These are phyloP conservation scores for Thymelicus lineola DNA, from an alignment of 2,888 invertebrate species.

Conservation along the genomic window DNA sequence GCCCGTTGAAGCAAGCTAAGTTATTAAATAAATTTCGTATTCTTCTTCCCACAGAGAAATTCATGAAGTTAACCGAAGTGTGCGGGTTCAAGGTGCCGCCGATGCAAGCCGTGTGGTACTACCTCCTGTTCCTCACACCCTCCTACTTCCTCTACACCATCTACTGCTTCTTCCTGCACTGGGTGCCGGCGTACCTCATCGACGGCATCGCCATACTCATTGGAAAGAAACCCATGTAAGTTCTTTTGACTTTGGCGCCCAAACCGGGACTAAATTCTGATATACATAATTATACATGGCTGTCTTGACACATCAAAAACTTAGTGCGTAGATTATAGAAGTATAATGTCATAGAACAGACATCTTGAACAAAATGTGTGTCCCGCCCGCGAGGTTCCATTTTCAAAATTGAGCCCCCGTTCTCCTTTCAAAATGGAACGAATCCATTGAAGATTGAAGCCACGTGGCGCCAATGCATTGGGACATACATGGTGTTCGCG, in stretches of 20 bases:
- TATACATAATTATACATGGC: too few relatives aligned
- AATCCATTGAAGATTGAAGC: too few relatives aligned
- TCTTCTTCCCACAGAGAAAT: conserved; percentile 69
- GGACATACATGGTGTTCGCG: too few relatives aligned
- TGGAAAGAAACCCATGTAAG: conserved; percentile 88
- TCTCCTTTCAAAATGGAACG: too few relatives aligned
- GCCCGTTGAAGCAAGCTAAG: not conserved
- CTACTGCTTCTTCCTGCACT: conserved; percentile 85
- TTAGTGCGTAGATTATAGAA: too few relatives aligned
- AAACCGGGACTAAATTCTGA: not conserved
- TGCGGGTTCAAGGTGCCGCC: conserved; percentile 85
- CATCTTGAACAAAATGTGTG: too few relatives aligned
- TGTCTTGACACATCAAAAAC: too few relatives aligned
- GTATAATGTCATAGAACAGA: too few relatives aligned
- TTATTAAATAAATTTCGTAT: not conserved
- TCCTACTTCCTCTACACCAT: conserved; percentile 83
- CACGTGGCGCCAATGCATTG: too few relatives aligned
- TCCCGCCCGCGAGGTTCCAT: too few relatives aligned
- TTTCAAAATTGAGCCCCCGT: too few relatives aligned
- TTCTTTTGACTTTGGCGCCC: conserved; percentile 41
- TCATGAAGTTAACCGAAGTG: conserved; percentile 80
- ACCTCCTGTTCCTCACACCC: conserved; percentile 86
- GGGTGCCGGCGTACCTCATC: conserved; percentile 86
- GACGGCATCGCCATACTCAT: conserved; percentile 83
- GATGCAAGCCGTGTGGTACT: conserved; percentile 86